Evolutionary conservation across 2,888 invertebrate genomes (phyloP), one percentile per base, ranked within the genome.

Genomic region (Pristionchus maxplancki): DNA sequence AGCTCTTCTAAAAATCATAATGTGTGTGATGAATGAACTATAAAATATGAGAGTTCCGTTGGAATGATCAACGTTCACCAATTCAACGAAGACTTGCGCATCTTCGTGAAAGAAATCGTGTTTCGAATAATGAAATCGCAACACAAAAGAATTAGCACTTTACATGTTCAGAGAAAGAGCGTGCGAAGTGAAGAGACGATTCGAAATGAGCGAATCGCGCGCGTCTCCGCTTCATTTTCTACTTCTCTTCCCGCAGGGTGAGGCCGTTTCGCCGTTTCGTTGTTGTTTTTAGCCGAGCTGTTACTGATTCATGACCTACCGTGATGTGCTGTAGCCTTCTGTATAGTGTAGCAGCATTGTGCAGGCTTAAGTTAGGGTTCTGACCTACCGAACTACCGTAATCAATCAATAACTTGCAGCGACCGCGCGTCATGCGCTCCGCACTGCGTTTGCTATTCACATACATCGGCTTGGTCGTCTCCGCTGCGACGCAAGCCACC

Each of bases 381-480:
- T 20, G 37, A 71, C 71, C 37, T 13, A 17, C 37, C 37, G 20
- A 74, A 5, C 71, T 74, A 74, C 71, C 40, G 78, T 78, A 44
- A 28, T 3, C n/a, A 0, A 28, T 64, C 4, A 0, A 1, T 48
- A 11, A 78, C n/a, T 5, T 74, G 20, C 71, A 37, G 71, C 40
- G 71, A 28, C 64, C 64, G 31, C 64, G 64, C 64, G 31, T 64
- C 31, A 78, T 78, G 78, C 28, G 24, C 44, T 44, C 28, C 4
- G 9, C 20, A 53, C 82, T 53, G 37, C 50, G 50, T 50, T 53
- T 83, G 53, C 82, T 83, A 53, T 83, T 83, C 34, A 83, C 53
- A 83, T 83, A 83, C 82, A 53, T 83, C 82, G 82, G 50, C 15
- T 15, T 83, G 11, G 50, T 24, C 71, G 71, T 31, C 71, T 17